Evolutionary conservation across 2,888 invertebrate genomes (phyloP), one percentile per base, ranked within the genome.

Genomic region (Drosophila falleni): DNA sequence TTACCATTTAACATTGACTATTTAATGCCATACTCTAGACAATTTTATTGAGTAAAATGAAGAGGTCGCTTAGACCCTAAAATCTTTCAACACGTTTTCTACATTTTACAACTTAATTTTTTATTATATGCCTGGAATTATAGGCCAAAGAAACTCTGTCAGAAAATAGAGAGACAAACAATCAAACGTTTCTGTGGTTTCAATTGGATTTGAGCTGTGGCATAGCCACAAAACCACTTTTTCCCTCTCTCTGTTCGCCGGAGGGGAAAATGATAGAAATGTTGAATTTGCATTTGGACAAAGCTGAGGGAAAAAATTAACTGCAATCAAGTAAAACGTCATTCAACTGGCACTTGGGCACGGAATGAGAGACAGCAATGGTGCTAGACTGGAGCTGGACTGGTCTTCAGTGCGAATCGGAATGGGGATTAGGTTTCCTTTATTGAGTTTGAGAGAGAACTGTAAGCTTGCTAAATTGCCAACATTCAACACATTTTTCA

Each of bases 251-350:
- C 26, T 29, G 6, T 6, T 11, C n/a, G 5, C 23, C 16, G 31
- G 11, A 19, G 35, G 11, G 16, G 11, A 11, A 58, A 15, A 16
- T 29, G 58, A 49, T 59, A 59, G 59, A 76, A 69, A 83, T 65
- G 71, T 61, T 68, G 77, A 90, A 90, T 89, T 89, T 89, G 90
- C 89, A 90, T 90, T 71, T 63, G 71, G 64, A 69, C 61, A 63
- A 76, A 67, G 67, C 61, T 60, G 64, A 67, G 74, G 54, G 66
- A 61, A 63, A 46, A 90, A 90, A 90, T 90, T 88, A 90, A 89
- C 85, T 89, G 89, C 90, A 90, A 90, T 90, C 90, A 90, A 85
- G 80, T 80, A 74, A 89, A 87, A 79, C 89, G 89, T 84, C 84
- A 84, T 84, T 84, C 84, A 84, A 80, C 81, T 50, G 60, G 51